Evolutionary conservation across 2,113 vertebrate species (phyloP).

Genomic region (Pagrus major): DNA sequence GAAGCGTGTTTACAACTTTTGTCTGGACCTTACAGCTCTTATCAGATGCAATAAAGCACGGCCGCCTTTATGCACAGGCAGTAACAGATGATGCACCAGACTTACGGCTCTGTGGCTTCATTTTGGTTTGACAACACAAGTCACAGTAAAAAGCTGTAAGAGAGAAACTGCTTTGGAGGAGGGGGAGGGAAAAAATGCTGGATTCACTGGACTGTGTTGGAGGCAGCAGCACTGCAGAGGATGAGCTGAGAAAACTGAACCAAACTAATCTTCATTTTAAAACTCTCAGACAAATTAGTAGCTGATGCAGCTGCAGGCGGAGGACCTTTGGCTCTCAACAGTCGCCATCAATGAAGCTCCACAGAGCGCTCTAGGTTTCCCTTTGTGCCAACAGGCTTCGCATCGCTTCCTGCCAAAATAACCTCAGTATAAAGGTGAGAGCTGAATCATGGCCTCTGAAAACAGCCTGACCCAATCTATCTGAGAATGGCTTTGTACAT

Average conservation of each 20-base stretch:
- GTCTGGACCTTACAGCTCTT: background rate
- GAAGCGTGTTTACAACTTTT: background rate
- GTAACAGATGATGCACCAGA: background rate
- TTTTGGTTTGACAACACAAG: background rate
- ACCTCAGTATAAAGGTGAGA: background rate
- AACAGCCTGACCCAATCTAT: background rate
- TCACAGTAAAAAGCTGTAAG: too few relatives aligned
- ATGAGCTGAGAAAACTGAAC: background rate
- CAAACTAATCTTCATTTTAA: slow-evolving; percentile 4
- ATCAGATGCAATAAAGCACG: too few relatives aligned
- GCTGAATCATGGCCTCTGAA: background rate
- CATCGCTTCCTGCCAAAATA: background rate
- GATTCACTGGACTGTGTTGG: background rate
- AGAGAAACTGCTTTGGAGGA: background rate
- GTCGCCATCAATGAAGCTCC: background rate
- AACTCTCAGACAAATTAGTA: background rate
- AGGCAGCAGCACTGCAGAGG: background rate
- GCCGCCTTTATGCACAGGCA: background rate
- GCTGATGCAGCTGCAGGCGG: background rate
- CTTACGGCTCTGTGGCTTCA: background rate
- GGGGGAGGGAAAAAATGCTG: background rate
- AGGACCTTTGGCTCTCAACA: background rate
- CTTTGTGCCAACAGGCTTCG: background rate
- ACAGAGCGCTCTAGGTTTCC: background rate
- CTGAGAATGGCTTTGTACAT: background rate